Evolutionary conservation across 2,888 invertebrate species (phyloP).

Genomic region (Pseudolycoriella hygida): DNA sequence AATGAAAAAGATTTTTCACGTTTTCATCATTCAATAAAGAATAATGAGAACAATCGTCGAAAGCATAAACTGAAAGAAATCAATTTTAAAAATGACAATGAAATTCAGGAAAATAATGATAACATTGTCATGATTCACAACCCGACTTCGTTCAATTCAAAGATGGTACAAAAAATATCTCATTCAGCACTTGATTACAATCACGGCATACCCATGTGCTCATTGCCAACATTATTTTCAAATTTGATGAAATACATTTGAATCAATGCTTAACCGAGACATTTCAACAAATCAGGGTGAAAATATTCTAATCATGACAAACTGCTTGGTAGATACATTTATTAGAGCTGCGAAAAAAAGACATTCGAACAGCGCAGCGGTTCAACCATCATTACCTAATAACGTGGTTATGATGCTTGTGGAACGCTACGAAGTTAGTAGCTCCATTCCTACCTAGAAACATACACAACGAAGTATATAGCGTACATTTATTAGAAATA

Average conservation of each 20-base stretch:
- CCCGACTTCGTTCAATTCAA: not conserved
- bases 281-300: not conserved
- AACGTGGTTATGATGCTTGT: no score
- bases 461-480: no score
- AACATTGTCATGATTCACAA: not conserved
- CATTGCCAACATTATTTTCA: not conserved
- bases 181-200: not conserved
- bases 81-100: not conserved
- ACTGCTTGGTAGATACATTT: not conserved
- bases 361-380: not conserved
- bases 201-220: not conserved
- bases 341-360: not conserved
- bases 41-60: no score
- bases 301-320: not conserved
- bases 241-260: not conserved
- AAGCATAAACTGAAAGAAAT: not conserved
- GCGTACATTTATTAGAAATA: not conserved
- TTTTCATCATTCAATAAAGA: no score
- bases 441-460: no score
- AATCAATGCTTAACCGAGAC: not conserved
- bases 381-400: not conserved
- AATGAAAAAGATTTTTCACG: no score
- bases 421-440: no score
- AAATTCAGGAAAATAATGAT: not conserved
- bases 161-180: not conserved